Percentiles rank a stretch among this genome's conserved stretches.
phyloP scores from a whole-genome alignment of 2,113 vertebrate genomes.

The Haplotaxodon microlepis region DNA sequence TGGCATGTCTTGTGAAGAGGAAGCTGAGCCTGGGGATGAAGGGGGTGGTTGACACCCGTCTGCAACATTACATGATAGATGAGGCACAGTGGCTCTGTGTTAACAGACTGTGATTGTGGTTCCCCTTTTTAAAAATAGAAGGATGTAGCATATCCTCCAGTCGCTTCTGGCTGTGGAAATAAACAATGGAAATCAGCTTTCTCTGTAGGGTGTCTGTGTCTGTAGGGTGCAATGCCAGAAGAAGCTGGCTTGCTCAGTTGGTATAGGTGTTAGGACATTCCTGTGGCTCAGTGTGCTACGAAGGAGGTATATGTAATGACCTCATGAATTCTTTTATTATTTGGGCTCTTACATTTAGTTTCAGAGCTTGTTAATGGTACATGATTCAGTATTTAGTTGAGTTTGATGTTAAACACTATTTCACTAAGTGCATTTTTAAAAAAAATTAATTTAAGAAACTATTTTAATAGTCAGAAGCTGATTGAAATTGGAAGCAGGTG shows the following conservation, averaged over 20 bases:
- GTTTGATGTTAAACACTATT: neutral
- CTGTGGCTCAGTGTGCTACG: neutral
- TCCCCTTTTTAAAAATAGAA: neutral
- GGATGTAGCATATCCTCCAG: neutral
- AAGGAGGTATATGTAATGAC: neutral
- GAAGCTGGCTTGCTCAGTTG: neutral
- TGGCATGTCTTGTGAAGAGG: neutral
- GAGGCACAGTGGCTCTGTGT: rapidly evolving
- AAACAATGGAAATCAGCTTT: neutral
- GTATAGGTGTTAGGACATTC: neutral
- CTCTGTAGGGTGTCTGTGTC: neutral
- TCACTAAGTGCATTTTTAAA: rapidly evolving
- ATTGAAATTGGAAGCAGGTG: neutral
- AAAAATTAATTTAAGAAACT: neutral
- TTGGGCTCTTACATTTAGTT: neutral
- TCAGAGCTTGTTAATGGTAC: neutral
- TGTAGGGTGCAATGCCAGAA: neutral
- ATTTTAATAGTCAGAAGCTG: neutral
- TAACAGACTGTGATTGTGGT: neutral
- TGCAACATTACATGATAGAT: neutral
- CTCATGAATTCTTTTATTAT: neutral
- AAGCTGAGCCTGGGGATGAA: neutral
- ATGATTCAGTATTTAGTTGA: neutral
- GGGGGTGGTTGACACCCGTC: neutral
- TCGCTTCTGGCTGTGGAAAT: neutral